Conservation (phyloP, 2,888 invertebrate species). For the Linnaemya tessellans region DNA sequence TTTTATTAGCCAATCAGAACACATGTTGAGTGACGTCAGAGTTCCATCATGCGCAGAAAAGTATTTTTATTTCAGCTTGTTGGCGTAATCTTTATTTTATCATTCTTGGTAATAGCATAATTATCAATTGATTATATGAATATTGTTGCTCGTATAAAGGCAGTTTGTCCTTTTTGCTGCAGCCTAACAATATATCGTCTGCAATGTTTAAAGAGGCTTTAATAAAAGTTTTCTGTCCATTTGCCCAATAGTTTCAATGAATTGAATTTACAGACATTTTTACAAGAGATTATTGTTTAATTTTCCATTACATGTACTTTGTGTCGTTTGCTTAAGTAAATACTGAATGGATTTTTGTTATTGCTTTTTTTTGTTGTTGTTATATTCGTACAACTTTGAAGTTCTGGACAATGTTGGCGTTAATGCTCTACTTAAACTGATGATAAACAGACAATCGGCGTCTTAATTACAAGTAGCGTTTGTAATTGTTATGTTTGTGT, state of each 20-base stretch:
- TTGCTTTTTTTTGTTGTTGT: neutral
- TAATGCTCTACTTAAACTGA: slow-evolving; percentile 64
- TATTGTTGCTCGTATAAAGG: too few relatives aligned
- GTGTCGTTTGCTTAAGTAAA: slow-evolving; percentile 15
- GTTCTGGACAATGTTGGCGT: slow-evolving; percentile 58
- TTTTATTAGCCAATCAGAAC: too few relatives aligned
- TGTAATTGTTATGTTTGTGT: slow-evolving; percentile 4
- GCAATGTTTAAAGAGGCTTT: neutral
- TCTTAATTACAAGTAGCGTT: slow-evolving; percentile 60
- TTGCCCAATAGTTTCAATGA: neutral
- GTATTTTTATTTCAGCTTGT: too few relatives aligned
- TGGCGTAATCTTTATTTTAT: too few relatives aligned
- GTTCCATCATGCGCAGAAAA: too few relatives aligned
- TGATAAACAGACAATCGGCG: slow-evolving; percentile 64
- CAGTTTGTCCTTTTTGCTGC: too few relatives aligned
- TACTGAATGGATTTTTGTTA: slow-evolving; percentile 21
- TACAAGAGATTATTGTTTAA: slow-evolving; percentile 53
- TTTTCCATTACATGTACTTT: slow-evolving; percentile 53
- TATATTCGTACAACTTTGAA: neutral
- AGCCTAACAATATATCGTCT: too few relatives aligned
- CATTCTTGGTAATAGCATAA: too few relatives aligned
- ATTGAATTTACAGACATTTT: slow-evolving; percentile 18
- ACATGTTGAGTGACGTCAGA: too few relatives aligned
- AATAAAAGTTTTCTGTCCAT: slow-evolving; percentile 10
- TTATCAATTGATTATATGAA: too few relatives aligned